Evolutionary conservation across 2,797 vertebrate species (phyloP).

Genomic region (Acridotheres tristis): DNA sequence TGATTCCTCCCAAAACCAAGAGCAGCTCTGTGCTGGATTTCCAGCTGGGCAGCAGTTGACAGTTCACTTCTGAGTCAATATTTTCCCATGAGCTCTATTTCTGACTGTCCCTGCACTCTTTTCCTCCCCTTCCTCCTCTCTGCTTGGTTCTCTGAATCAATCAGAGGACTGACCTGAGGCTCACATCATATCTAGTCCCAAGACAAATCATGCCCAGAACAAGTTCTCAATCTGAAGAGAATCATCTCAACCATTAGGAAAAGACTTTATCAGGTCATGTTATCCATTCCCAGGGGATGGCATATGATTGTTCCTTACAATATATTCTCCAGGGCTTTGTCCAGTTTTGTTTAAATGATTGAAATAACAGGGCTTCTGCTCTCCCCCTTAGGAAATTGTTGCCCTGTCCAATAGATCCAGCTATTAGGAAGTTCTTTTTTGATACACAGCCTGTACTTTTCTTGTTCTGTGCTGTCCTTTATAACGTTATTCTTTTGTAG

Average conservation of each 20-base stretch:
- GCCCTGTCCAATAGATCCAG: not conserved
- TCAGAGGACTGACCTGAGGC: constrained; percentile 25
- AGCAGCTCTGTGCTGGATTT: not conserved
- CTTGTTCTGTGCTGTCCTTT: constrained; percentile 11
- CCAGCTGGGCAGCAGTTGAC: not conserved
- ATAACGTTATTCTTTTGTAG: not conserved
- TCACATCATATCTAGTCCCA: constrained; percentile 37
- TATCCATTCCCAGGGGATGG: not conserved
- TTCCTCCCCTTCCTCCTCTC: not conserved
- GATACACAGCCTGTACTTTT: constrained; percentile 10
- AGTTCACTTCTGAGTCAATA: not conserved
- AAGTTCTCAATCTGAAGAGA: constrained; percentile 36
- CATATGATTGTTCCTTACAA: constrained; percentile 9
- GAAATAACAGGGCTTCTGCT: constrained; percentile 36
- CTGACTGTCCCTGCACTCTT: not conserved
- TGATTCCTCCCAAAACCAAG: not conserved
- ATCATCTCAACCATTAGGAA: not conserved
- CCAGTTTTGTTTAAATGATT: constrained; percentile 60
- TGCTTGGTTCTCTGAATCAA: not conserved
- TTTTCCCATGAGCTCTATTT: not conserved
- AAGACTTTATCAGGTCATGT: constrained; percentile 38
- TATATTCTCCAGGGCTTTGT: constrained; percentile 52
- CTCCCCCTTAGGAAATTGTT: constrained; percentile 32
- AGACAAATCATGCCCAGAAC: constrained; percentile 46
- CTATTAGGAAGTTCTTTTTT: not conserved